Base-by-base conservation (phyloP, 2,797 vertebrate species). In the Chelon labrosus region DNA sequence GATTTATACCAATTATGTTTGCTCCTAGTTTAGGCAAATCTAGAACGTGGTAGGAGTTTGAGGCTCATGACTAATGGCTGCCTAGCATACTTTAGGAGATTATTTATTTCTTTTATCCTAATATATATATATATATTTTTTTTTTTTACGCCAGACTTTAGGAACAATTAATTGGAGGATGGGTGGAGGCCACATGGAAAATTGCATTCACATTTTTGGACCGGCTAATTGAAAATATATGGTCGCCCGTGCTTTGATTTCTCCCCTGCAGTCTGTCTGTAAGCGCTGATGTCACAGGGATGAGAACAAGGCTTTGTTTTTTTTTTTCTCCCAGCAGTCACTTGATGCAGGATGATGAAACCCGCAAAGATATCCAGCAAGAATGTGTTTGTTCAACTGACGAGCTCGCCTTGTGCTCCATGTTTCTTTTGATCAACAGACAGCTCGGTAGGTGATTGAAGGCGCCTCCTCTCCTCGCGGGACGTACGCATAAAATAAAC, bases 291-390 rank as follows among this genome's bases (percentile, higher is more conserved):
- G 88, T 93, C 85, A 91, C 82, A 79, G 82, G 72, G 61, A 88
- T 85, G 85, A 89, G 84, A 89, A 88, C 86, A 75, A 85, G 81
- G 79, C 88, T 90, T 91, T 91, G 88, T 42, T 44, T 44, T 94
- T 92, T 93, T 91, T 80, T 70, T 59, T 52, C 22, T 83, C 84
- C 77, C 77, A 70, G 85, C 80, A 88, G 86, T 93, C 88, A 91
- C 89, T 94, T 89, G 90, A 93, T 91, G 88, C 89, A 77, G 89
- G 88, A 92, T 95, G 94, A 95, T 95, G 94, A 95, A 95, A 95
- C 87, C 78, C 79, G 83, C 85, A 90, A 91, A 91, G 89, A 93
- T 94, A 92, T 93, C 87, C 70, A 78, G 93, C 90, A 94, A 95
- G 88, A 93, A 89, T 83, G 82, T 87, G 83, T 92, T 93, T 88